Evolutionary conservation across 2,797 vertebrate genomes (phyloP), one percentile per base, ranked within the genome.

Genomic region (Micrastur ruficollis): DNA sequence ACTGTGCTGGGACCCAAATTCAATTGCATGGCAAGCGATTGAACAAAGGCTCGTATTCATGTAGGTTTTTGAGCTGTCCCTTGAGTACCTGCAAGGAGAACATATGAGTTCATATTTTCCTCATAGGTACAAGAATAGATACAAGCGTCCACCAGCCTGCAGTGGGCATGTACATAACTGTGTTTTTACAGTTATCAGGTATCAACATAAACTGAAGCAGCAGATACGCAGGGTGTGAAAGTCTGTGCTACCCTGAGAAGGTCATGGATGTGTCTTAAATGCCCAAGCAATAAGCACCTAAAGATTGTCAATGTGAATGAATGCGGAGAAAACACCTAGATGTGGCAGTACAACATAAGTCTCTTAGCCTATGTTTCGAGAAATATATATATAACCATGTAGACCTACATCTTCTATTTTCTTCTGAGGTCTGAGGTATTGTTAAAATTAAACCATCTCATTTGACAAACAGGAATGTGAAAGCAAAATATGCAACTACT

Each of bases 321-420:
- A 81, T 26, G 9, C 9, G 44, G n/a, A 72, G 38, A 38, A 88
- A 80, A 68, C 5, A 14, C 5, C 8, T 3, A 52, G 12, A 5
- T 46, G 8, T 12, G 19, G 29, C n/a, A 81, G 42, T 38, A 80
- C 32, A 52, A 10, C 6, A 7, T 29, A 34, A 7, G 3, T 53
- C 11, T 91, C 44, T 70, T 47, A 52, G 32, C 8, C 25, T 66
- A 6, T 36, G 2, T 44, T 92, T 89, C 49, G 72, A 72, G 4
- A 56, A 63, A 61, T 29, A 6, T 56, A 9, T 65, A 38, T 0
- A 0, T 59, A 27, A 47, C 27, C 62, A 78, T 63, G 19, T 13
- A 80, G 32, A 56, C 2, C 62, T 44, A 78, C 5, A 63, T 47
- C n/a, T 71, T 56, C 18, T 68, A 14, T 76, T 94, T 81, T 83